Evolutionary conservation across 1,140 invertebrate genomes (phyloP).

Genomic region (Mizuhopecten yessoensis): DNA sequence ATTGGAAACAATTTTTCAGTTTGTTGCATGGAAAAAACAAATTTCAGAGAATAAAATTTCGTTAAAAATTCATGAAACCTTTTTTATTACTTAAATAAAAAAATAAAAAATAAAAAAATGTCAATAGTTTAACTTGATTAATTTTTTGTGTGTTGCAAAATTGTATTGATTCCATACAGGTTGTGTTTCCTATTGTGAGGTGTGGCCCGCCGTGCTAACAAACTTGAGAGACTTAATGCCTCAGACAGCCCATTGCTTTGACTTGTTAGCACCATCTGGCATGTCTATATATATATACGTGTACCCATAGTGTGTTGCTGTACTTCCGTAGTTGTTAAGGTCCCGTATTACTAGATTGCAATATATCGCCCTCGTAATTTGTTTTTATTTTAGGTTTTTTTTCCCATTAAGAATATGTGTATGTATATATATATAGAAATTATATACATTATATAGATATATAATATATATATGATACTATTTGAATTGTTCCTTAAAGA

Average conservation of each 20-base stretch:
- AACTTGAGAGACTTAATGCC: neutral
- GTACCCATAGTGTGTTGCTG: neutral
- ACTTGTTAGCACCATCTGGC: neutral
- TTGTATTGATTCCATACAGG: neutral
- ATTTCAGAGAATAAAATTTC: too few species aligned
- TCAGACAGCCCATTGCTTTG: neutral
- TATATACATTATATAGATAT: conserved; percentile 22
- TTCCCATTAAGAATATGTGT: neutral
- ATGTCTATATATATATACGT: conserved; percentile 32
- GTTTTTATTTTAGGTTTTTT: neutral
- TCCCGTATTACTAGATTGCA: conserved; percentile 24
- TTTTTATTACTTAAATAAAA: neutral
- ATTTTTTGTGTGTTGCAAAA: neutral
- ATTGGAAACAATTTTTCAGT: too few species aligned
- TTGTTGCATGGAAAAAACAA: too few species aligned
- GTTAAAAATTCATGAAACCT: neutral
- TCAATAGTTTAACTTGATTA: neutral
- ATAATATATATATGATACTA: conserved; percentile 14
- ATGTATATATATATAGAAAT: conserved; percentile 36
- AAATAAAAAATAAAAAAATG: neutral
- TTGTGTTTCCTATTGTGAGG: conserved; percentile 30
- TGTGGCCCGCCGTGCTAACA: neutral
- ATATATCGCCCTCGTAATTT: conserved; percentile 32
- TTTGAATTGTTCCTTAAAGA: conserved; percentile 18
- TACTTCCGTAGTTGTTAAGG: conserved; percentile 6